Evolutionary conservation across 2,888 invertebrate genomes (phyloP), one percentile per base, ranked within the genome.

Genomic region (Nesidiocoris tenuis): DNA sequence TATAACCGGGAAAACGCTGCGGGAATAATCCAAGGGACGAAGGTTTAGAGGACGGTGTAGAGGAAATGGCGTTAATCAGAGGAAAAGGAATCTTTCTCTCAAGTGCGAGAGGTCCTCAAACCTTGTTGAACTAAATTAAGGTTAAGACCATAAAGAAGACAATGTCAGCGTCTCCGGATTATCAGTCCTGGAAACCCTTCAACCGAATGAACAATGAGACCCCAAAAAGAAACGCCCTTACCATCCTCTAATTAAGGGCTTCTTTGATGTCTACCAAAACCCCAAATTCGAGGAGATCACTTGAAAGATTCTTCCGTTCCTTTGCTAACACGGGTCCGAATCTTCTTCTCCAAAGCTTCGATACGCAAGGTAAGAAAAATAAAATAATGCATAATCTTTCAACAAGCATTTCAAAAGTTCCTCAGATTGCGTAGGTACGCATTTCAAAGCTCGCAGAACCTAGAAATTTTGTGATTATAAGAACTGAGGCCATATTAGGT

Each of bases 191-290:
- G 39, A 39, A n/a, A 39, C 39, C 12, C 39, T 7, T 39, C 39
- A 39, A n/a, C n/a, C 63, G 25, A 65, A 65, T 65, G 65, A 65
- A 65, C 65, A 65, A 65, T 65, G 39, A 39, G 12, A 39, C 5
- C 39, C 39, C 39, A 39, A 12, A 39, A 7, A 39, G 39, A 39
- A 39, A 7, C 12, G 5, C 39, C 39, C 12, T 39, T 39, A n/a
- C n/a, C n/a, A n/a, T n/a, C n/a, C n/a, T n/a, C 12, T 39, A 39
- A 39, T 39, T 39, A 39, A 39, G 3, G 39, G 12, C 39, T 7
- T 3, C 39, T 39, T 39, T 39, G 39, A 39, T 39, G n/a, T n/a
- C 39, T 39, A 7, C 39, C 39, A 3, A 39, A 39, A 39, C n/a
- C n/a, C n/a, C n/a, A n/a, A n/a, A n/a, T n/a, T n/a, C n/a, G n/a